Percentiles rank a stretch among this genome's conserved stretches.
Conservation (phyloP, 2,113 vertebrate species). For the Bos javanicus region DNA sequence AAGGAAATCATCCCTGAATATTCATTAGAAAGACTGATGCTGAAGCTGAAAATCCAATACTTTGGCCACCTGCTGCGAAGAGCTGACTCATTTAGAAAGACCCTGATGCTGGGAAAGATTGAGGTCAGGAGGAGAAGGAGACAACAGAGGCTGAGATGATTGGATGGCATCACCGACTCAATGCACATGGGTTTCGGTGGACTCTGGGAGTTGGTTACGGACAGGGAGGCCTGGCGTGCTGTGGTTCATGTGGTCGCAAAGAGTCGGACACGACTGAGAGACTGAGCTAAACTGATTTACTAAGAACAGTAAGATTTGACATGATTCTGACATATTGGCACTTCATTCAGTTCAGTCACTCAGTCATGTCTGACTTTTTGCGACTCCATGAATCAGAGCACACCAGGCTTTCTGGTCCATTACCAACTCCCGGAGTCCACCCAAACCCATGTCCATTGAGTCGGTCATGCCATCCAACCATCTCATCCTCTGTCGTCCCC, state of each 20-base stretch:
- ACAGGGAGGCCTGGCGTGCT: background rate
- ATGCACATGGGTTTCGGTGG: background rate
- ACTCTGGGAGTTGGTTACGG: background rate
- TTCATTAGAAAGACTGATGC: background rate
- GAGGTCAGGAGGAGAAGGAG: background rate
- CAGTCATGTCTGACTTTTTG: no score
- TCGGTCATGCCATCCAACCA: no score
- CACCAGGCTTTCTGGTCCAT: no score
- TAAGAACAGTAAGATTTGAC: background rate
- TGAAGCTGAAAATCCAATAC: background rate
- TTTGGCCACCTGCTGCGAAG: background rate
- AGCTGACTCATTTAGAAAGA: background rate
- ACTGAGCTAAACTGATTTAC: background rate
- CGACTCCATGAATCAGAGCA: no score
- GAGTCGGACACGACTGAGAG: fast-evolving
- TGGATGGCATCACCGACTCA: background rate
- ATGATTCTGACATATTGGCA: background rate
- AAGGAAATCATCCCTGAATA: background rate
- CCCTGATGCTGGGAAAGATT: background rate
- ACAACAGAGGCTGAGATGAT: background rate
- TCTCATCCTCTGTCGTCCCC: no score
- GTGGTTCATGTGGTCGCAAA: fast-evolving
- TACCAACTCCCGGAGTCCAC: no score
- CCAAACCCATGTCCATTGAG: no score
- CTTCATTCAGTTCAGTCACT: no score